Base-by-base conservation (phyloP, 2,113 vertebrate genomes). In the Lagopus muta region DNA sequence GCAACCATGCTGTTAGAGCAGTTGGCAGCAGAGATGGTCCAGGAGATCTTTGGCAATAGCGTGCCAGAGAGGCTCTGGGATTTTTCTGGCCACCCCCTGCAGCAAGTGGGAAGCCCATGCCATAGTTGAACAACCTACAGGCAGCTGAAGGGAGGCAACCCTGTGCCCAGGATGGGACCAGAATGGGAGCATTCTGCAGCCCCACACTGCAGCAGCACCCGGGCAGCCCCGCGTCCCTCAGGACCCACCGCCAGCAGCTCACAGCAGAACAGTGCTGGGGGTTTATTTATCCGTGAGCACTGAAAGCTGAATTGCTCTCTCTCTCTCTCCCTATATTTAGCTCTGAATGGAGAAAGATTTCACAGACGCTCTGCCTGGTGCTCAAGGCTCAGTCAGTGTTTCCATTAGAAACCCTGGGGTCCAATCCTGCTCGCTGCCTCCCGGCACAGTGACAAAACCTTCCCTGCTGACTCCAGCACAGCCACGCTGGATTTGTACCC, bases 271-370 rank as follows among this genome's bases (percentile, higher is more conserved):
- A 65, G 78, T 32, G 1, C 13, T 45, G 14, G 5, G 61, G 88
- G 43, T 80, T 90, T 76, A 43, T 90, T 84, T 81, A 25, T 66
- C 81, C 78, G 80, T 3, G 22, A 73, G 72, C 48, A 2, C 65
- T 18, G 42, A 15, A 10, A 50, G 47, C 1, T 22, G 1, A 79
- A 47, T 43, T 50, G 20, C 47, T 45, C 69, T 64, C 91, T 91
- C 48, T 52, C 50, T 28, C 25, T 55, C 54, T n/a, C 94, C 80
- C 95, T 97, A 82, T 91, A 95, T 96, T 97, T 96, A 97, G 97
- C 95, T 94, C 72, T n/a, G 90, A 97, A 95, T 42, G 89, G 95
- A 93, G 81, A 86, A 83, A 96, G 85, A 77, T 97, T 94, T 94
- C 72, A 64, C 87, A 95, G 94, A 61, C 60, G 5, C 43, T 40